These are phyloP conservation scores for Colius striatus DNA, from an alignment of 2,113 vertebrate species.

Conservation along the genomic window DNA sequence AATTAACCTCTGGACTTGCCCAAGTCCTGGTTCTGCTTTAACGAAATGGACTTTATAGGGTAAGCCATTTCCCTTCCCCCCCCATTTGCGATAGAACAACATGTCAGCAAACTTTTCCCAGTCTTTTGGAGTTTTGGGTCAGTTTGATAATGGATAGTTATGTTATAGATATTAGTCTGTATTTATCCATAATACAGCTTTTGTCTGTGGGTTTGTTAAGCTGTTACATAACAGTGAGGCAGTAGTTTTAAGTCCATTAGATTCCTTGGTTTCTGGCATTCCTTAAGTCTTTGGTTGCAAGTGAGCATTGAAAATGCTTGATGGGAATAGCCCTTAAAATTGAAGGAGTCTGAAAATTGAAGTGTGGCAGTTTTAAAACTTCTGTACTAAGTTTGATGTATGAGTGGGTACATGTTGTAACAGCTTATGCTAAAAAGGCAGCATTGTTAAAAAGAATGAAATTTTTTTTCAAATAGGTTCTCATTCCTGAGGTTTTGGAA, in stretches of 20 bases:
- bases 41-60: background rate
- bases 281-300: background rate
- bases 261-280: background rate
- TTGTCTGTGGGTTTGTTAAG: conserved; percentile 14
- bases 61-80: background rate
- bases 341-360: background rate
- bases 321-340: background rate
- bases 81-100: background rate
- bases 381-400: background rate
- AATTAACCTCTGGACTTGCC: background rate
- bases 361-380: background rate
- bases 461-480: background rate
- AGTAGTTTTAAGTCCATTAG: background rate
- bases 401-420: background rate
- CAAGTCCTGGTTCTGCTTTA: background rate
- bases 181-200: background rate
- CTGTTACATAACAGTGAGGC: background rate
- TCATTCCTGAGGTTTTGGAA: background rate
- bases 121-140: background rate
- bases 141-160: background rate
- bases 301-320: background rate
- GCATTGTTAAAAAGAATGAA: background rate
- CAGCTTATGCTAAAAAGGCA: background rate
- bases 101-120: background rate
- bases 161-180: background rate